Conservation (phyloP, 1,140 invertebrate genomes). For the Sesamia nonagrioides region DNA sequence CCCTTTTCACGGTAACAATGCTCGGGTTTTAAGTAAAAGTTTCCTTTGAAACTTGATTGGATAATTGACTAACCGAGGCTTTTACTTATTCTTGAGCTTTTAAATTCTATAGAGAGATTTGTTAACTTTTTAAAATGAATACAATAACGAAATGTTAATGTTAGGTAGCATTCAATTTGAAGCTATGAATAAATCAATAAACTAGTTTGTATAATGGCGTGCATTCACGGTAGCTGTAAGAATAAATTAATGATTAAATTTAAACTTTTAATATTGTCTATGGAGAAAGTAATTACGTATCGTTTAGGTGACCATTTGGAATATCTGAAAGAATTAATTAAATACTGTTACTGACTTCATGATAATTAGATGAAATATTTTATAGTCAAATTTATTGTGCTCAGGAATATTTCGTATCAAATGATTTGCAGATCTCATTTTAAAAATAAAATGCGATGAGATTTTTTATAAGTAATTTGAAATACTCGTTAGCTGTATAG, state of each 20-base stretch:
- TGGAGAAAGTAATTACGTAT: constrained; percentile 45
- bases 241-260: constrained; percentile 39
- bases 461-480: no score
- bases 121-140: constrained; percentile 2
- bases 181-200: constrained; percentile 58
- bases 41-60: constrained; percentile 43
- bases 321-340: constrained; percentile 6
- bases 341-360: not conserved
- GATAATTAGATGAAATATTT: not conserved
- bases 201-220: constrained; percentile 52
- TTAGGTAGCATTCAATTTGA: constrained; percentile 57
- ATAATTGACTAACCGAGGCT: constrained; percentile 25
- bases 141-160: constrained; percentile 50
- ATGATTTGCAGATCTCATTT: no score
- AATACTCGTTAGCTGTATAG: no score
- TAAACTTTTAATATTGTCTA: constrained; percentile 47
- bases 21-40: constrained; percentile 42
- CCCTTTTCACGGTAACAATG: constrained; percentile 34
- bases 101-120: constrained; percentile 27
- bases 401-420: not conserved
- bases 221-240: constrained; percentile 49
- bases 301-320: constrained; percentile 17
- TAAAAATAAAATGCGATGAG: no score
- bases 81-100: constrained; percentile 30
- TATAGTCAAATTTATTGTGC: not conserved